Base-by-base conservation (phyloP, 2,888 invertebrate genomes). In the Aphodius granarius region DNA sequence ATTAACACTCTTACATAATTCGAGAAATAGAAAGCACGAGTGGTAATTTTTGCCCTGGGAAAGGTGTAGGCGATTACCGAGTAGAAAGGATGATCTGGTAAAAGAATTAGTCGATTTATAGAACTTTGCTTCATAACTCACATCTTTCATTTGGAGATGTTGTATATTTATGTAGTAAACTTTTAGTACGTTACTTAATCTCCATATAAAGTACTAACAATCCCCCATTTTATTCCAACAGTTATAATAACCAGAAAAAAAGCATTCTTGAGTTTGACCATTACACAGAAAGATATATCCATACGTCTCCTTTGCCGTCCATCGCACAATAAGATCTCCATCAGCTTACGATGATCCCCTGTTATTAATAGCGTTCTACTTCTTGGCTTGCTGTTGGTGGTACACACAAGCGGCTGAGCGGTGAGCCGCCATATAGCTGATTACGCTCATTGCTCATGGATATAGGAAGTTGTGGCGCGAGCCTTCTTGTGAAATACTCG, bases 401-500 rank as follows among this genome's bases (percentile, higher is more conserved):
- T 3, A 43, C 43, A 43, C 43, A 43, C 43, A 0, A 43, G 43
- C 43, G 43, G 43, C 43, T 2, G 9, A 9, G 9, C 43, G 13
- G 9, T 43, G 43, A 43, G 1, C 43, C 43, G 6, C 43, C 1
- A 43, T 13, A 43, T 13, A 43, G 43, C 43, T 43, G 6, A 43
- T 43, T 43, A 43, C 43, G 43, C 43, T 43, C 43, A 43, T 43
- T 43, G 43, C 43, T 43, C 43, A 43, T 43, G 43, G 43, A 43
- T 43, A 43, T 43, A 43, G 43, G 43, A 43, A 43, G 43, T 43
- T 6, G 9, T 43, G 43, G 43, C 43, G 43, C 43, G 4, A 43
- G 43, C 43, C 63, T 43, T 65, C 73, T 78, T 78, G 73, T 76
- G 76, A 77, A 75, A 76, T 74, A 74, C 72, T 77, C 78, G 76